Evolutionary conservation across 2,797 vertebrate genomes (phyloP), one percentile per base, ranked within the genome.

Genomic region (Siniperca scherzeri): DNA sequence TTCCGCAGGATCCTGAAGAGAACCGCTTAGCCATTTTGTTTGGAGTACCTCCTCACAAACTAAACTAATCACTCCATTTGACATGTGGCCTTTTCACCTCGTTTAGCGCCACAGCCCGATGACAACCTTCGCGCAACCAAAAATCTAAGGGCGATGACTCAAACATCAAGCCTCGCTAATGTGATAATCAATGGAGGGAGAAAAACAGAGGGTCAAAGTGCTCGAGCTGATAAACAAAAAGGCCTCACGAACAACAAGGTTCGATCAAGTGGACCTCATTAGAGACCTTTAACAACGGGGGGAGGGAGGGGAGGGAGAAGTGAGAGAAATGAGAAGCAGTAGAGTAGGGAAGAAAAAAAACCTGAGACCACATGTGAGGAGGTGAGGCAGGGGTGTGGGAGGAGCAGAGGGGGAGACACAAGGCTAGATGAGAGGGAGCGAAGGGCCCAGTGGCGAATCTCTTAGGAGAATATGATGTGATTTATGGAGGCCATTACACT

Each of bases 401-500:
- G 66, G 78, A 61, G 60, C 44, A 64, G 65, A 55, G 48, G 25
- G 87, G 74, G 83, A 56, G 79, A 57, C 82, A 78, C 88, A 92
- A 91, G 92, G 92, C 89, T 89, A 78, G 80, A 92, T 83, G 85
- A 73, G 81, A 68, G 75, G 77, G 74, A 81, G 77, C 69, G 67
- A 77, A 83, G 81, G 86, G 82, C 91, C 89, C 86, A 71, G 67
- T 88, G 90, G 91, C 74, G 27, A 91, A 92, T 92, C 88, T 92
- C 92, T 92, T 82, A 77, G 74, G 91, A 93, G 91, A 93, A 93
- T 92, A 93, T 92, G 90, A 92, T 90, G 85, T 95, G 94, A 95
- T 95, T 95, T 95, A 95, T 95, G 92, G 94, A 90, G 92, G 90
- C 93, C 92, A 94, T 95, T 95, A 94, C 91, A 92, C 87, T 88